Evolutionary conservation across 2,888 invertebrate genomes (phyloP).

Genomic region (Morpho deidamia): DNA sequence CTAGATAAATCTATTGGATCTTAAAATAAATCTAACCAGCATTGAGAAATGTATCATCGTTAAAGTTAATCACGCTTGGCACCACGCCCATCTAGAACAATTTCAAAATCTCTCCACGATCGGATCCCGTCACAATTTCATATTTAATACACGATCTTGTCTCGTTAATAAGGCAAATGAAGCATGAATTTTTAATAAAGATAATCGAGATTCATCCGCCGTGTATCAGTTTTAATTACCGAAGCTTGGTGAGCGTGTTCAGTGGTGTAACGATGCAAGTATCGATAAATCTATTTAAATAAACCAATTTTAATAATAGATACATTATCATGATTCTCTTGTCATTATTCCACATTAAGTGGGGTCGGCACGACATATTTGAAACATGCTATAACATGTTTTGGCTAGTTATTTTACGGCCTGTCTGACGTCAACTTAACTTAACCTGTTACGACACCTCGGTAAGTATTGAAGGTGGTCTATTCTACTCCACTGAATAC

Average conservation of each 20-base stretch:
- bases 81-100: background rate
- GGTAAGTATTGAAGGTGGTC: too few relatives aligned
- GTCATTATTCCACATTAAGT: too few relatives aligned
- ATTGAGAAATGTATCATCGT: background rate
- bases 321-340: too few relatives aligned
- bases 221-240: slow-evolving; percentile 29
- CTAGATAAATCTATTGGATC: too few relatives aligned
- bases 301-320: background rate
- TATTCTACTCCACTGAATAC: too few relatives aligned
- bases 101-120: background rate
- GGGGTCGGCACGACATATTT: too few relatives aligned
- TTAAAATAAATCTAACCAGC: too few relatives aligned
- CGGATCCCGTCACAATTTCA: slow-evolving; percentile 39
- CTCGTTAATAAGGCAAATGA: slow-evolving; percentile 32
- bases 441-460: too few relatives aligned
- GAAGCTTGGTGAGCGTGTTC: slow-evolving; percentile 6
- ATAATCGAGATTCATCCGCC: slow-evolving; percentile 26
- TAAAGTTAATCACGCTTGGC: background rate
- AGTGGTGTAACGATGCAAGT: slow-evolving; percentile 7
- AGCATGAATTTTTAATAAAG: slow-evolving; percentile 37
- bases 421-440: too few relatives aligned
- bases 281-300: slow-evolving; percentile 9
- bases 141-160: slow-evolving; percentile 23
- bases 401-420: too few relatives aligned
- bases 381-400: too few relatives aligned